Evolutionary conservation across 2,113 vertebrate genomes (phyloP).

Genomic region (Empidonax alnorum): DNA sequence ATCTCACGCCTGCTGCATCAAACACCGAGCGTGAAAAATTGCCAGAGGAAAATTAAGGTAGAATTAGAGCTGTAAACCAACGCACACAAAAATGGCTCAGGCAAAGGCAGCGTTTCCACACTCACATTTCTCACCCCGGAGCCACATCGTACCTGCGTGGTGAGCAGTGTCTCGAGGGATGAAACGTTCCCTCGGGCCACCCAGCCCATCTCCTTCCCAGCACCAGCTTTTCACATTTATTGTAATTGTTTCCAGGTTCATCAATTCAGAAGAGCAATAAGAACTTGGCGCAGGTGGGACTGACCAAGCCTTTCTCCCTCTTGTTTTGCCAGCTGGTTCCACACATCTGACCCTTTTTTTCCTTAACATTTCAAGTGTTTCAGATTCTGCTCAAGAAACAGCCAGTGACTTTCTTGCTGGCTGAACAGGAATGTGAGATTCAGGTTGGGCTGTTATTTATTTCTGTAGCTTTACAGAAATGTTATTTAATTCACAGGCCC

Average conservation of each 20-base stretch:
- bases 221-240: not conserved
- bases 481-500: not conserved
- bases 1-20: not conserved
- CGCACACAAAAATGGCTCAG: accelerated
- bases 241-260: not conserved
- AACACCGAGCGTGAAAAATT: not conserved
- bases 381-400: not conserved
- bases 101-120: not conserved
- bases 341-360: not conserved
- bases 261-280: not conserved
- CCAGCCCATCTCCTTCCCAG: not conserved
- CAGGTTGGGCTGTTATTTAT: not conserved
- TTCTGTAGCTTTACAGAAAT: not conserved
- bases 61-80: not conserved
- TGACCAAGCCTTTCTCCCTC: accelerated
- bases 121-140: not conserved
- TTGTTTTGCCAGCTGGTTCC: not conserved
- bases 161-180: accelerated
- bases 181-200: not conserved
- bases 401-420: not conserved
- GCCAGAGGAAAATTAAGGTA: conserved; percentile 1
- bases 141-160: accelerated
- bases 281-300: accelerated
- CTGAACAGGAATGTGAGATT: not conserved
- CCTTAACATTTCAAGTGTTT: not conserved